Evolutionary conservation across 1,140 invertebrate species (phyloP).

Genomic region (Meloidogyne exigua): DNA sequence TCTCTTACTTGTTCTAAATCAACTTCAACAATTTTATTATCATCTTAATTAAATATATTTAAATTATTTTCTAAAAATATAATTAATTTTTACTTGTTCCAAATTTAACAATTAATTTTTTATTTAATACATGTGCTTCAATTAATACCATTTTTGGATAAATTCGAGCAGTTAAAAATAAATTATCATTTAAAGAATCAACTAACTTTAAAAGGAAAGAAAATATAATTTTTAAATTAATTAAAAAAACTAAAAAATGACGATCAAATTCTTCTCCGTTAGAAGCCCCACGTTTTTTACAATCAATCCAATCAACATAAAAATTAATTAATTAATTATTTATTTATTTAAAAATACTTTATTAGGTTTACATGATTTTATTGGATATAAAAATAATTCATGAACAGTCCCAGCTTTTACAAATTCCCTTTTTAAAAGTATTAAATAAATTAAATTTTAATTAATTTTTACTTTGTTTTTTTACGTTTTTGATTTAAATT

Average conservation of each 20-base stretch:
- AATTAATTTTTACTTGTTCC: neutral
- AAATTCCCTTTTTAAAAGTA: neutral
- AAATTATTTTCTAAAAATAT: neutral
- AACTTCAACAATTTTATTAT: conserved; percentile 8
- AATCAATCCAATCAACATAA: conserved; percentile 39
- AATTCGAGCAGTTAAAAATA: conserved; percentile 34
- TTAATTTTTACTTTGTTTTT: neutral
- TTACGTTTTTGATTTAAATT: neutral
- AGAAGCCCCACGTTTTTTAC: conserved; percentile 18
- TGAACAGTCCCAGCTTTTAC: neutral
- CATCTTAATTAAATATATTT: neutral
- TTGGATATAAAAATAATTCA: conserved; percentile 37
- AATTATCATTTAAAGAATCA: conserved; percentile 26
- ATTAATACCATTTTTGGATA: conserved; percentile 43
- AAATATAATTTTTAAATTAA: neutral
- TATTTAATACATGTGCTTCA: conserved; percentile 19
- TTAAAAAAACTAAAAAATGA: conserved; percentile 33
- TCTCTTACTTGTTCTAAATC: neutral
- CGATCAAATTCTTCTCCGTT: conserved; percentile 38
- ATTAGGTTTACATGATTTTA: conserved; percentile 42
- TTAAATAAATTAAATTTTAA: neutral
- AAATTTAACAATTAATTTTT: conserved; percentile 24
- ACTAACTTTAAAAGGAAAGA: neutral
- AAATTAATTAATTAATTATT: conserved; percentile 11
- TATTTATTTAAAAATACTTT: conserved; percentile 32